These are phyloP conservation scores for Lacerta bilineata DNA, from an alignment of 2,797 vertebrate genomes.

Conservation along the genomic window DNA sequence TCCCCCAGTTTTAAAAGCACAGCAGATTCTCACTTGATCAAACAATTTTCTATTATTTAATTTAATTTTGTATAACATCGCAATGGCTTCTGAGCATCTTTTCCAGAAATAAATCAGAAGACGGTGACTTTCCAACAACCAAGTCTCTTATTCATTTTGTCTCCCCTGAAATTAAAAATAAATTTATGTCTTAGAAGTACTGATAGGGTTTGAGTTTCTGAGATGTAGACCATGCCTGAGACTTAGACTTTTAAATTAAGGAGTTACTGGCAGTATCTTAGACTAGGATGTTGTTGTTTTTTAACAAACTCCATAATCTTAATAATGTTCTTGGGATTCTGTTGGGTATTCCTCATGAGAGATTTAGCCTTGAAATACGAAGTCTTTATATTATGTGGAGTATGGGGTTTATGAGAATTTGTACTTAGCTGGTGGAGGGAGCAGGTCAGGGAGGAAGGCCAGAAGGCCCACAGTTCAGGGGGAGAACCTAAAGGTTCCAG, in stretches of 20 bases:
- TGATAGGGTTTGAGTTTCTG: conserved; percentile 24
- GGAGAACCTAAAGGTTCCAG: too few relatives aligned
- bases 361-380: conserved; percentile 31
- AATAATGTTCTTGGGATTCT: background rate
- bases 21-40: background rate
- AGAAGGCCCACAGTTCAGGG: background rate
- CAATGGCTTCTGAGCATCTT: conserved; percentile 4
- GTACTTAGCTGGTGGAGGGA: background rate
- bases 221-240: background rate
- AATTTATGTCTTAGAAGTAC: conserved; percentile 33
- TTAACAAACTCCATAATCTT: conserved; percentile 35
- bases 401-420: background rate
- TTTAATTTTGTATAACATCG: conserved; percentile 12
- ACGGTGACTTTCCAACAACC: background rate
- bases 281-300: background rate
- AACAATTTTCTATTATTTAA: conserved; percentile 41
- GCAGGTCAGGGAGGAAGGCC: too few relatives aligned
- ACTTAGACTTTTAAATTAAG: background rate
- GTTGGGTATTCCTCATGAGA: conserved; percentile 22
- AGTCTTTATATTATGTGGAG: background rate
- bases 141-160: conserved; percentile 23
- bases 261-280: background rate
- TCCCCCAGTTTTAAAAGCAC: background rate
- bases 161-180: background rate
- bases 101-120: conserved; percentile 18